Evolutionary conservation across 1,140 invertebrate species (phyloP).

Genomic region (Diabrotica undecimpunctata): DNA sequence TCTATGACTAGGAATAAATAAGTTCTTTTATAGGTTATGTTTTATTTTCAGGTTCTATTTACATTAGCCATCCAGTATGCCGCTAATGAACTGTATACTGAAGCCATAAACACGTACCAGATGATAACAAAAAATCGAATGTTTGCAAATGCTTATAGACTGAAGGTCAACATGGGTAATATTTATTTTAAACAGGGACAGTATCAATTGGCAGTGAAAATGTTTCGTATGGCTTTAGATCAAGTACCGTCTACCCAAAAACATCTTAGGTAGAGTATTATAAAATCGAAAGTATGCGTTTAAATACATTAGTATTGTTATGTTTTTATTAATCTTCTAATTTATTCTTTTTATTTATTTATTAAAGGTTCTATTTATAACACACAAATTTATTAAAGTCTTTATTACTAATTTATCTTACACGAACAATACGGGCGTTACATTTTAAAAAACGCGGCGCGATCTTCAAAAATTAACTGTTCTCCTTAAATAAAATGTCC

Average conservation of each 20-base stretch:
- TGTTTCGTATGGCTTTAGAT: conserved; percentile 53
- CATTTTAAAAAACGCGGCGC: no score
- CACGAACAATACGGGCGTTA: no score
- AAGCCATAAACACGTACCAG: conserved; percentile 94
- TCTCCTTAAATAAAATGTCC: no score
- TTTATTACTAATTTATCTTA: no score
- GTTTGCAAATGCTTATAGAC: conserved; percentile 81
- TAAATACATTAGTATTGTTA: no score
- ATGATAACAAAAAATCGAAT: conserved; percentile 81
- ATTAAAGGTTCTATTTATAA: no score
- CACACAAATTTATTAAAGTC: no score
- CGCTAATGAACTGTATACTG: conserved; percentile 89
- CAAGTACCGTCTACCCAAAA: conserved; percentile 72
- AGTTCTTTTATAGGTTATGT: neutral
- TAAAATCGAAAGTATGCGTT: no score
- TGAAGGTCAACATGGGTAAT: conserved; percentile 98
- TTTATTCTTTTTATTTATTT: no score
- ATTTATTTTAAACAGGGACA: conserved; percentile 95
- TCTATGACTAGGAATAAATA: no score
- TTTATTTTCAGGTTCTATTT: conserved; percentile 72
- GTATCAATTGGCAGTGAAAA: conserved; percentile 93
- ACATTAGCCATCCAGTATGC: conserved; percentile 93
- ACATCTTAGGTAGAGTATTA: conserved; percentile 68
- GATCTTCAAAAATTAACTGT: no score
- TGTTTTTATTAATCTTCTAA: no score